These are phyloP conservation scores for Hemiscyllium ocellatum DNA, from an alignment of 2,113 vertebrate genomes.

Conservation along the genomic window DNA sequence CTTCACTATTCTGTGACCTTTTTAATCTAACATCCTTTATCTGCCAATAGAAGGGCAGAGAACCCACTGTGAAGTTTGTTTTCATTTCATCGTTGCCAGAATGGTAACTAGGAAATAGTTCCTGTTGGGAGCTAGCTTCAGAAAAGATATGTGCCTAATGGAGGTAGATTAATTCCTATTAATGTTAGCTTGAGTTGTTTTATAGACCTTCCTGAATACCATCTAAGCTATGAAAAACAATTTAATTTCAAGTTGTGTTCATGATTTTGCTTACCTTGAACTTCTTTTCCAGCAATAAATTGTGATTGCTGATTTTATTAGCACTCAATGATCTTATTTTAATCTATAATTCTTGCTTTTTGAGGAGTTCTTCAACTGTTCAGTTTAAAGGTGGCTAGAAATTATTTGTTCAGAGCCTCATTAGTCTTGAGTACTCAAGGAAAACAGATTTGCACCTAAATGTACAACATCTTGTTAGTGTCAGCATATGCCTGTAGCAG, in stretches of 20 bases:
- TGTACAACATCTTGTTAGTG: background rate
- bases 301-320: background rate
- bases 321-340: background rate
- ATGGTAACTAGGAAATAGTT: background rate
- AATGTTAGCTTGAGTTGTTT: background rate
- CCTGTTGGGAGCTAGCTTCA: background rate
- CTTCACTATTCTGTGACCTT: background rate
- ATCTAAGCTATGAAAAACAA: background rate
- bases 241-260: background rate
- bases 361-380: background rate
- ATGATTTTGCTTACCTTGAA: background rate
- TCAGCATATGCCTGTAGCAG: background rate
- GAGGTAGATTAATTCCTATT: background rate
- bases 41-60: background rate
- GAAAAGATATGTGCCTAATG: background rate
- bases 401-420: background rate
- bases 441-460: background rate
- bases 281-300: background rate
- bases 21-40: background rate
- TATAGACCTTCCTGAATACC: background rate
- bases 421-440: background rate
- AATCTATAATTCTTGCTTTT: background rate
- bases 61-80: background rate
- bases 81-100: background rate
- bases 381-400: background rate